Percentiles rank a stretch among this genome's conserved stretches.
These are phyloP conservation scores for Xylota segnis DNA, from an alignment of 2,888 invertebrate genomes.

Conservation along the genomic window DNA sequence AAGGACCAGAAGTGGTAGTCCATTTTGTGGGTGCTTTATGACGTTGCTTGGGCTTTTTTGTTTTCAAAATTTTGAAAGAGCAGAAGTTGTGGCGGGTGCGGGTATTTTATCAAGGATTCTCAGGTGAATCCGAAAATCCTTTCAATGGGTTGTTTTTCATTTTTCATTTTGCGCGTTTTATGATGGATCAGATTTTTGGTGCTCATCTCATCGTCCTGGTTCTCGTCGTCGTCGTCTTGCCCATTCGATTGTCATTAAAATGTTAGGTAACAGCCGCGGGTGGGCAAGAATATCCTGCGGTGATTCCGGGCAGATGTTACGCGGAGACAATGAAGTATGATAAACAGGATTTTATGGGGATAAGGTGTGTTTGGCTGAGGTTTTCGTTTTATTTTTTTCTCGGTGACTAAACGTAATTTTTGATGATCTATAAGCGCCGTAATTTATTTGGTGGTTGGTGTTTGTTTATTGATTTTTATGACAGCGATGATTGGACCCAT, in stretches of 20 bases:
- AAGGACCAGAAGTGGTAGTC: conserved; percentile 31
- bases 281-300: neutral
- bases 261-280: conserved; percentile 10
- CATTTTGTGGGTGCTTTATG: conserved; percentile 46
- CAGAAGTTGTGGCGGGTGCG: neutral
- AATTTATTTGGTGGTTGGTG: conserved; percentile 19
- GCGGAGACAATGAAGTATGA: conserved; percentile 9
- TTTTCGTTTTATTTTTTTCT: neutral
- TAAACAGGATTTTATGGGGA: conserved; percentile 11
- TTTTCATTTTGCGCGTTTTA: conserved; percentile 18
- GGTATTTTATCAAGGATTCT: conserved; percentile 7
- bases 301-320: conserved; percentile 24
- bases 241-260: conserved; percentile 31
- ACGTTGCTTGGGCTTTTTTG: conserved; percentile 9
- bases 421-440: conserved; percentile 31
- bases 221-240: neutral
- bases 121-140: conserved; percentile 13
- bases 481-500: neutral
- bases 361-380: conserved; percentile 23
- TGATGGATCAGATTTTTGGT: conserved; percentile 25
- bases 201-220: neutral
- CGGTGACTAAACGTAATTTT: neutral
- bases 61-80: conserved; percentile 2
- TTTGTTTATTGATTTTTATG: conserved; percentile 12
- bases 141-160: conserved; percentile 3